Evolutionary conservation across 2,797 vertebrate species (phyloP), one percentile per base, ranked within the genome.

Genomic region (Diplodus puntazzo): DNA sequence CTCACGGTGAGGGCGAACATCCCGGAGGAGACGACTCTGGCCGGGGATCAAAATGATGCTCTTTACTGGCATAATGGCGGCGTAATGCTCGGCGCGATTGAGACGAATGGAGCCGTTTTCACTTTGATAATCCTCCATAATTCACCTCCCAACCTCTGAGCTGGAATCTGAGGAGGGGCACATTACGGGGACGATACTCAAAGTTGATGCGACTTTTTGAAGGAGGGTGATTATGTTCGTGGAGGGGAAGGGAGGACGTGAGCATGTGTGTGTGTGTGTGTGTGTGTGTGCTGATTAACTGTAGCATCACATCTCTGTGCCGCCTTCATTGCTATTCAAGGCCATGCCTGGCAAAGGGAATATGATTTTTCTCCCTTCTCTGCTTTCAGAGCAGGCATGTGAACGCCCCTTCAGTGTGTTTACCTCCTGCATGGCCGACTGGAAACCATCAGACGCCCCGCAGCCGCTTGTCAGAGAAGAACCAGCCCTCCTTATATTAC

Each of bases 321-420:
- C 83, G 58, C 71, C 72, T 72, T 83, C 77, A 83, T 88, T 86
- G 76, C 79, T 87, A 92, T 89, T 89, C 85, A 86, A 81, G 74
- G 73, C 73, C 76, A 73, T 14, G 72, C 74, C 83, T 76, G 69
- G 75, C 49, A 68, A 34, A 79, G 68, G 57, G 73, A 88, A 84
- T 73, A 77, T 10, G 70, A 74, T 75, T 79, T 83, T 72, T 84
- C 61, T 81, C 52, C 71, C 18, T 49, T 72, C 68, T 63, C 52
- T 64, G 67, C 65, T 48, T 64, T 27, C 43, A 46, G 43, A 75
- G 67, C 73, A 77, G 76, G 30, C 52, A 64, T 53, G 77, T 76
- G 27, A 81, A 68, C 9, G 61, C 80, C 68, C 80, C 77, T 74
- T 46, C 77, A 81, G 43, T 27, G 67, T 67, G 79, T 89, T 91